Evolutionary conservation across 1,140 invertebrate genomes (phyloP), one percentile per base, ranked within the genome.

Genomic region (Platyscapa corneri): DNA sequence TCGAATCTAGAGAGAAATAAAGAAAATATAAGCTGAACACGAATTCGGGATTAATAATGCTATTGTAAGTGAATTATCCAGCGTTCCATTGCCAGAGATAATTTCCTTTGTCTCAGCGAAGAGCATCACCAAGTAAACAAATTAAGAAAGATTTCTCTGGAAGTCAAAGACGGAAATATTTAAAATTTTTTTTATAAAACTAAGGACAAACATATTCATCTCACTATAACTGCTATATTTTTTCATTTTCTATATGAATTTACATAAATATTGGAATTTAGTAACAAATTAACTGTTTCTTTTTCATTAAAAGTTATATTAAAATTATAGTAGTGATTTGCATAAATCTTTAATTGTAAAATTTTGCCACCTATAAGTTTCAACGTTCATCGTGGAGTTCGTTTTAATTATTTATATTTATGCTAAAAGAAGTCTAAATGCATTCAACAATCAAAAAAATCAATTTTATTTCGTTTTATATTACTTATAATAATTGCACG

Each of bases 81-180:
- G 3, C 60, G 60, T 64, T 64, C 12, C 27, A n/a, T 67, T n/a
- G 27, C n/a, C 39, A 2, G 79, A 74, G 42, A 49, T 67, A 81
- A 80, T 42, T 80, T 81, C 39, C 39, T 70, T 70, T 81, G 64
- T 81, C 79, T 42, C 37, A n/a, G 14, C 7, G 64, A 70, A 23
- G 65, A 67, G n/a, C 64, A 20, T 46, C 79, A 64, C 30, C 16
- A n/a, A 39, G 39, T n/a, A 70, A 81, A 81, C 79, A 81, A 80
- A 81, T 81, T 81, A 70, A 81, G 56, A 70, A 64, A 64, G 39
- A 20, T 81, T 76, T 76, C 74, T 42, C 18, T 20, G 23, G 56
- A 39, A 79, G 34, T 64, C 30, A 34, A 65, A 34, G 23, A 56
- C 34, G 14, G 14, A 16, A 67, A 34, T 67, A 6, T 67, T 67